Evolutionary conservation across 2,888 invertebrate genomes (phyloP).

Genomic region (Philonicus albiceps): DNA sequence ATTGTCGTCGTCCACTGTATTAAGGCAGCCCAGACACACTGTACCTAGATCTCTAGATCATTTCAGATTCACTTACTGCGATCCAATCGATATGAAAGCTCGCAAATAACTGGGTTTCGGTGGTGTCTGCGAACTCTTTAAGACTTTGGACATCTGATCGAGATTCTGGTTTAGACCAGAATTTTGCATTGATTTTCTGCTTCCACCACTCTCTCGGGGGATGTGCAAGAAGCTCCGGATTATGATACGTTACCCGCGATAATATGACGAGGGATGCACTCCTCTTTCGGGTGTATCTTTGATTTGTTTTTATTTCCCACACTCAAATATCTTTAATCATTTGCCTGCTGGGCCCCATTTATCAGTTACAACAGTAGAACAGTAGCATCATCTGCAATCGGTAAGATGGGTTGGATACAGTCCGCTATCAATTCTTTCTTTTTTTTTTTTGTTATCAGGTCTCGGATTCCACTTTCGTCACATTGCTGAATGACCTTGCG

Average conservation of each 20-base stretch:
- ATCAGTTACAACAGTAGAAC: too few species aligned
- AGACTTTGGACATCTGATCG: slow-evolving; percentile 17
- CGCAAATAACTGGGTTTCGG: slow-evolving; percentile 24
- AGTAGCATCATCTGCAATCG: background rate
- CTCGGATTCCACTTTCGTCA: background rate
- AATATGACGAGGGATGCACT: background rate
- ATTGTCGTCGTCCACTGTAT: background rate
- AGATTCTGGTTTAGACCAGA: slow-evolving; percentile 18
- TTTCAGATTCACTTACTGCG: background rate
- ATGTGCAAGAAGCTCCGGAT: background rate
- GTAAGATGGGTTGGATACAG: background rate
- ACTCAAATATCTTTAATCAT: background rate
- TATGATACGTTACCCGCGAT: background rate
- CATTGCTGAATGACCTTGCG: background rate
- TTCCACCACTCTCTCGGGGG: background rate
- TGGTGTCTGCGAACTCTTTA: slow-evolving; percentile 7
- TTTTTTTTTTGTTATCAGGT: too few species aligned
- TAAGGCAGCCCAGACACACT: background rate
- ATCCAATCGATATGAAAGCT: slow-evolving; percentile 30
- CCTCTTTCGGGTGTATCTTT: background rate
- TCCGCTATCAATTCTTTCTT: background rate
- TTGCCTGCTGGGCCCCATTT: too few species aligned
- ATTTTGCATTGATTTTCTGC: background rate
- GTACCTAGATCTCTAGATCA: background rate
- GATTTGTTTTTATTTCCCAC: background rate